A percentile compares a stretch with the other conserved stretches of the same genome.
These are phyloP conservation scores for Melanocharis versteri DNA, from an alignment of 2,113 vertebrate species.

Conservation along the genomic window DNA sequence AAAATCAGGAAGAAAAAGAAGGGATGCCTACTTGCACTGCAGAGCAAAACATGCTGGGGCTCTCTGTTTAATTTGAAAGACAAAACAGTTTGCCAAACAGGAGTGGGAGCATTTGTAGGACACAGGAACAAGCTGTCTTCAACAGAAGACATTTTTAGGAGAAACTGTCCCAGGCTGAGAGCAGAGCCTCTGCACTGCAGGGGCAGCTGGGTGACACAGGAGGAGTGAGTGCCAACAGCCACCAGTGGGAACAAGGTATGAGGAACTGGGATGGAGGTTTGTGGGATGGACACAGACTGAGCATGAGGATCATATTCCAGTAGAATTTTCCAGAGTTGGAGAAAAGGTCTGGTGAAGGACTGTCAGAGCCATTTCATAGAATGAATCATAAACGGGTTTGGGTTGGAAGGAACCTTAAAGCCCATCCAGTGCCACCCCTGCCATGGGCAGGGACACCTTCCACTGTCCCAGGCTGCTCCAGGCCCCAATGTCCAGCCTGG, in stretches of 20 bases:
- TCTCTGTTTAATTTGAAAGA: not conserved
- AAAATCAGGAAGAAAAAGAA: not conserved
- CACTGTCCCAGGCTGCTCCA: not conserved
- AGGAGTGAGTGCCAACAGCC: accelerated
- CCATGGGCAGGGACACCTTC: not conserved
- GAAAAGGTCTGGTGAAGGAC: not conserved
- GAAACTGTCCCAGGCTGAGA: not conserved
- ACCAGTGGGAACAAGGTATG: accelerated
- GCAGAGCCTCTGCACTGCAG: not conserved
- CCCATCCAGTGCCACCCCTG: not conserved
- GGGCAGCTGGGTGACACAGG: not conserved
- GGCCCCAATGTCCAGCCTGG: accelerated
- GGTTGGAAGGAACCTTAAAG: not conserved
- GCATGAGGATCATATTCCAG: not conserved
- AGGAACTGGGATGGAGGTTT: not conserved
- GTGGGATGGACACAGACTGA: not conserved
- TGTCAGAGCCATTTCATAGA: not conserved
- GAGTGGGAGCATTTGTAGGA: not conserved
- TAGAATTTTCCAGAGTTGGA: not conserved
- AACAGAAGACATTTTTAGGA: not conserved
- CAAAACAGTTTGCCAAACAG: not conserved
- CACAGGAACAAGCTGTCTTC: not conserved
- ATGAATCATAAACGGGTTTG: not conserved
- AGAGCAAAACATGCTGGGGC: not conserved
- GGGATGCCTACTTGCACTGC: not conserved